These are phyloP conservation scores for Takifugu rubripes DNA, from an alignment of 2,797 vertebrate species.

Conservation along the genomic window DNA sequence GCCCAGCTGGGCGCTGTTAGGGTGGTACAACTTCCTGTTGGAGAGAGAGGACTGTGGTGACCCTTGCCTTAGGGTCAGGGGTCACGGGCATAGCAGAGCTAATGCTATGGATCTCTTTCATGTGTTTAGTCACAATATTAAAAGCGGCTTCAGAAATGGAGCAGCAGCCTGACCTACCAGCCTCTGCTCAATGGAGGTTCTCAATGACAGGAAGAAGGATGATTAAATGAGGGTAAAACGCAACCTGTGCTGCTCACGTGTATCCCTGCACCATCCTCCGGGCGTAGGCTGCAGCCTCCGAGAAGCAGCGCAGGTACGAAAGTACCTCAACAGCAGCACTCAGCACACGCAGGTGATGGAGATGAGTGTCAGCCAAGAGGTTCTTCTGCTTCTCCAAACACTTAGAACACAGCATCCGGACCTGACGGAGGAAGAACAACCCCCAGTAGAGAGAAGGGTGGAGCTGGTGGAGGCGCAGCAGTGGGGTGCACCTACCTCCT, in stretches of 20 bases:
- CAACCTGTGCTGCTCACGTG: conserved; percentile 64
- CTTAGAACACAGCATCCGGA: conserved; percentile 82
- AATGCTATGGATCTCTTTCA: too few species aligned
- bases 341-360: conserved; percentile 80
- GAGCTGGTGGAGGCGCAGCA: background rate
- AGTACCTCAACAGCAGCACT: conserved; percentile 84
- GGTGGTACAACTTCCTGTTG: conserved; percentile 78
- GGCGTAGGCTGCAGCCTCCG: conserved; percentile 82
- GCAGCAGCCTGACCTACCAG: too few species aligned
- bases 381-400: conserved; percentile 85
- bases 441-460: background rate
- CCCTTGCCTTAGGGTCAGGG: too few species aligned
- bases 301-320: conserved; percentile 81
- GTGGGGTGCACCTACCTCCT: conserved; percentile 70
- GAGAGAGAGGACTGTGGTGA: too few species aligned
- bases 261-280: conserved; percentile 88
- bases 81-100: too few species aligned
- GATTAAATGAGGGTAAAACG: too few species aligned
- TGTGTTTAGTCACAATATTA: too few species aligned
- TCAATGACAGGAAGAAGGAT: too few species aligned
- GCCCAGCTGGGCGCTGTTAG: conserved; percentile 86
- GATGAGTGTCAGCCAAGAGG: conserved; percentile 84
- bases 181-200: too few species aligned
- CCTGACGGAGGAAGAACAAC: conserved; percentile 61
- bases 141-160: too few species aligned